These are phyloP conservation scores for Halisarca cf. caerulea DNA, from an alignment of 37 sponge, comb jelly and placozoan species.

Conservation along the genomic window DNA sequence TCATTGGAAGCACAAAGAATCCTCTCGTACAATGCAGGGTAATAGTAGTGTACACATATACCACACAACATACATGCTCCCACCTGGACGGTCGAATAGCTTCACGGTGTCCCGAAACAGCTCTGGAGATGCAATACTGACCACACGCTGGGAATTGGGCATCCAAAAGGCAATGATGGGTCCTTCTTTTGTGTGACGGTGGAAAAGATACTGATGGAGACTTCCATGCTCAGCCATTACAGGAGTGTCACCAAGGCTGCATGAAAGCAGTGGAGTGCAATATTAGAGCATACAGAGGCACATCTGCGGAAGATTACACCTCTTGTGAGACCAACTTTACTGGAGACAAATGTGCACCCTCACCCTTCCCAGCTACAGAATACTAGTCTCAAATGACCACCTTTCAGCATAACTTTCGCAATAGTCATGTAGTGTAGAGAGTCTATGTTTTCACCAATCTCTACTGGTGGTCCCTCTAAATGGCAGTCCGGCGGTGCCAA, in stretches of 20 bases:
- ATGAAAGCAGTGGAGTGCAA: neutral
- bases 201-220: conserved; percentile 80
- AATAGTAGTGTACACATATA: neutral
- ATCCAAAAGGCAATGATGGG: conserved; percentile 72
- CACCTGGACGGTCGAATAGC: conserved; percentile 80
- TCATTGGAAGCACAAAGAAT: no score
- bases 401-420: no score
- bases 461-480: no score
- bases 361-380: no score
- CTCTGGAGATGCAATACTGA: conserved; percentile 83
- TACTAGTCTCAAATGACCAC: no score
- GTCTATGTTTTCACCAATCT: no score
- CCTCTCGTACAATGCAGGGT: no score
- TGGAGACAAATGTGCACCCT: no score
- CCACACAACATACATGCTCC: neutral
- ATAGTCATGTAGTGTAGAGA: no score
- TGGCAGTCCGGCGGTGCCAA: no score
- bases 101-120: conserved; percentile 59
- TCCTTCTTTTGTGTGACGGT: conserved; percentile 70
- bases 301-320: no score
- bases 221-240: conserved; percentile 71
- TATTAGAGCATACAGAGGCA: neutral
- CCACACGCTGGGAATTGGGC: conserved; percentile 60
- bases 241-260: conserved; percentile 57
- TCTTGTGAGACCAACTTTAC: no score